A percentile compares a stretch with the other conserved stretches of the same genome.
These are phyloP conservation scores for Athalia rosae DNA, from an alignment of 2,888 invertebrate genomes.

Conservation along the genomic window DNA sequence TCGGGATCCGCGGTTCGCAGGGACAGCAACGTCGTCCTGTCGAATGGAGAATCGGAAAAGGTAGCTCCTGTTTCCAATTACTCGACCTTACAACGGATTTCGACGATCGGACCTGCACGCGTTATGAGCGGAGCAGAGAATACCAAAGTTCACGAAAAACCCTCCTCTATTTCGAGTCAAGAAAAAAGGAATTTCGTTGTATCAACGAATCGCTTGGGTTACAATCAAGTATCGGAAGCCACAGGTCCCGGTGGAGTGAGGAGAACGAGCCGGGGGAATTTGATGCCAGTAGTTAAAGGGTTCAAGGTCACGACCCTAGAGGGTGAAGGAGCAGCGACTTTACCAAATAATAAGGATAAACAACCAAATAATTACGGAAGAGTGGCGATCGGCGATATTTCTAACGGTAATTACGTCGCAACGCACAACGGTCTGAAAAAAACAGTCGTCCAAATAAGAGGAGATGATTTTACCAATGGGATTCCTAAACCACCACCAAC, in stretches of 20 bases:
- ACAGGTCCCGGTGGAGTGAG: not conserved
- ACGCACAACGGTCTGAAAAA: constrained; percentile 40
- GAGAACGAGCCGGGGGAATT: constrained; percentile 20
- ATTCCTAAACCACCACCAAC: constrained; percentile 58
- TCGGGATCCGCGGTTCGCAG: not conserved
- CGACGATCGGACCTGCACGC: too few relatives aligned
- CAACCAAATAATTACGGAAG: not conserved
- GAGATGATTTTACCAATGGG: not conserved
- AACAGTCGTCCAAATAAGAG: constrained; percentile 52
- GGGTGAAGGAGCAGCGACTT: constrained; percentile 17
- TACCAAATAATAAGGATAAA: not conserved
- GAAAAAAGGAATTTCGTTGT: constrained; percentile 20
- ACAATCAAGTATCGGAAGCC: not conserved
- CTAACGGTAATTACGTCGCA: constrained; percentile 32
- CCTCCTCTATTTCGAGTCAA: not conserved
- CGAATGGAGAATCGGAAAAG: not conserved
- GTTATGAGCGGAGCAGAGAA: too few relatives aligned
- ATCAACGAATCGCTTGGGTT: not conserved
- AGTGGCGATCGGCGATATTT: constrained; percentile 39
- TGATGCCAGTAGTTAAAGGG: constrained; percentile 61
- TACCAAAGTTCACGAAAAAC: not conserved
- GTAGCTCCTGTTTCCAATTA: not conserved
- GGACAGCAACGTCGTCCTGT: constrained; percentile 1
- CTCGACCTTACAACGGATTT: too few relatives aligned
- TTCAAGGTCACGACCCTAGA: constrained; percentile 52